Evolutionary conservation across 2,888 invertebrate species (phyloP).

Genomic region (Drosophila colorata): DNA sequence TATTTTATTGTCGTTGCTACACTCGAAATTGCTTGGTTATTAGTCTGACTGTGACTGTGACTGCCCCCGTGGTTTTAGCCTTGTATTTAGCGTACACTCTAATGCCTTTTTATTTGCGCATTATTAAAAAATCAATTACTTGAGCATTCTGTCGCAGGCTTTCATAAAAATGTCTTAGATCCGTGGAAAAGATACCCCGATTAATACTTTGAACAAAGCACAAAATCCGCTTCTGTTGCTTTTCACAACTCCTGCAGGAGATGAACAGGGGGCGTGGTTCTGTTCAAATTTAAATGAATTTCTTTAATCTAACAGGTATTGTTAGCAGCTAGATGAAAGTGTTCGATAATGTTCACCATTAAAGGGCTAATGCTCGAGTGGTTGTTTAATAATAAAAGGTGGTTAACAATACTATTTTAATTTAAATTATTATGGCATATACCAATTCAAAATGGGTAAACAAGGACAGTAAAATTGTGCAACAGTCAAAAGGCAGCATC

Average conservation of each 20-base stretch:
- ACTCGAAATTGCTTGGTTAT: background rate
- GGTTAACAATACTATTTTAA: too few species aligned
- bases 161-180: constrained; percentile 21
- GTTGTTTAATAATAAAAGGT: too few species aligned
- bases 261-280: background rate
- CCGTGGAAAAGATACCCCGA: constrained; percentile 21
- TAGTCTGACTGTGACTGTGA: background rate
- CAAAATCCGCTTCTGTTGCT: background rate
- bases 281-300: background rate
- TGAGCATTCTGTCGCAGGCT: constrained; percentile 2
- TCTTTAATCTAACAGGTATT: background rate
- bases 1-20: background rate
- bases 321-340: background rate
- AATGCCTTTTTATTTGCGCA: constrained; percentile 35
- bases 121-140: constrained; percentile 46
- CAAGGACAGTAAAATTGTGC: too few species aligned
- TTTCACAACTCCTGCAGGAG: background rate
- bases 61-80: constrained; percentile 17
- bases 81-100: constrained; percentile 2
- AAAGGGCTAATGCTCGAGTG: too few species aligned
- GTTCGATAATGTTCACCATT: too few species aligned
- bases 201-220: background rate
- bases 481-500: too few species aligned
- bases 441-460: too few species aligned
- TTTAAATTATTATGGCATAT: too few species aligned